phyloP scores from a whole-genome alignment of 2,797 vertebrate genomes.

The Spheniscus humboldti region DNA sequence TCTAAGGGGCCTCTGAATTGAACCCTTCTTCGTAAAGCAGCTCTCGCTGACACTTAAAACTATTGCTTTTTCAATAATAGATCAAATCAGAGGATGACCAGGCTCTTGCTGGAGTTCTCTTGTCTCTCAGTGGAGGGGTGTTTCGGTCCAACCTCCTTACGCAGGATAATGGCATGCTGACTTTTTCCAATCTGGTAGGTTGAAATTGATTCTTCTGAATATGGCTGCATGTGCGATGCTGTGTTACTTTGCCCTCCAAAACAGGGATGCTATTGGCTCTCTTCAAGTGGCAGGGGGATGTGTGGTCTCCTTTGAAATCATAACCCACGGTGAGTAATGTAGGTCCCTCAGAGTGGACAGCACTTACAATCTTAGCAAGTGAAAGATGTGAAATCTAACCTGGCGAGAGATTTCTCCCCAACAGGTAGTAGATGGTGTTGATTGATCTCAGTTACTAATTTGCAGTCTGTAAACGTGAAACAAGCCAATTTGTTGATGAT shows the following conservation, averaged over 20 bases:
- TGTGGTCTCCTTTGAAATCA: not conserved
- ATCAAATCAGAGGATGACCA: constrained; percentile 90
- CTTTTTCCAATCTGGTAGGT: constrained; percentile 93
- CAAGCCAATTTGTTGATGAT: not conserved
- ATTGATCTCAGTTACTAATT: not conserved
- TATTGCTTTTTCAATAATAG: constrained; percentile 61
- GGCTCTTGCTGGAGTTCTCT: constrained; percentile 91
- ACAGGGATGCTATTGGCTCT: not conserved
- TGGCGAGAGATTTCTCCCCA: not conserved
- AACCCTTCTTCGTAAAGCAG: not conserved
- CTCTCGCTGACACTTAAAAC: not conserved
- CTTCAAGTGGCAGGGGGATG: not conserved
- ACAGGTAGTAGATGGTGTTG: not conserved
- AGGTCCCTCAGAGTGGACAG: not conserved
- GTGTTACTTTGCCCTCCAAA: not conserved
- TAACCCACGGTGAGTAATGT: not conserved
- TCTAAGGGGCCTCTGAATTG: not conserved
- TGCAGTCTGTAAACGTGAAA: not conserved
- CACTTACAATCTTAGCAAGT: not conserved
- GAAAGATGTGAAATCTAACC: not conserved
- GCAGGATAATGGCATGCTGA: constrained; percentile 92
- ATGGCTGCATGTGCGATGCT: rapidly evolving
- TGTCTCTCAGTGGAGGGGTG: constrained; percentile 93
- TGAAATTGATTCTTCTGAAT: not conserved
- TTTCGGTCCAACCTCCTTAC: constrained; percentile 96